Conservation (phyloP, 2,888 invertebrate species). For the Cephonodes hylas region DNA sequence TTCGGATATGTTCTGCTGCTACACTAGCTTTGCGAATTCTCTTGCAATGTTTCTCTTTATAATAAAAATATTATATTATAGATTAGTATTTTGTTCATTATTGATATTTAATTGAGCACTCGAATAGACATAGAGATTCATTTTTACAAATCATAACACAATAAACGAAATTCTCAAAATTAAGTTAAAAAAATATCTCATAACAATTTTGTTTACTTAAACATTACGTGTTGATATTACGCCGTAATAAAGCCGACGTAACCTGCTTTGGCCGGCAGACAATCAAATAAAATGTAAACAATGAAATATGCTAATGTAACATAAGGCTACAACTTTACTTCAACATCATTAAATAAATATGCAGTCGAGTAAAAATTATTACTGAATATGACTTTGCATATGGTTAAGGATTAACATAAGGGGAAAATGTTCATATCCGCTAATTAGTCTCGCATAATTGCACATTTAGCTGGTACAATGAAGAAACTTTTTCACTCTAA, state of each 20-base stretch:
- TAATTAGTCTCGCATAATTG: too few relatives aligned
- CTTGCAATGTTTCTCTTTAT: background rate
- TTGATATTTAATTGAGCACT: background rate
- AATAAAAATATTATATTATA: background rate
- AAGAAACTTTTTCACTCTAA: too few relatives aligned
- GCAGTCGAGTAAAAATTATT: background rate
- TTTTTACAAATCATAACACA: too few relatives aligned
- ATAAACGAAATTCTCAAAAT: too few relatives aligned
- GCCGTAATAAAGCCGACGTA: background rate
- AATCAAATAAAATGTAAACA: background rate
- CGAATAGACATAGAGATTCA: background rate
- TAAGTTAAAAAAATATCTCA: too few relatives aligned
- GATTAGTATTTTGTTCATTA: background rate
- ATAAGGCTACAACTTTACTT: background rate
- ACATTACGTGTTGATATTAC: background rate
- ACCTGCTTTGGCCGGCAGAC: too few relatives aligned
- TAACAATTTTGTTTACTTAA: background rate
- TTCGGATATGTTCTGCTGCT: background rate
- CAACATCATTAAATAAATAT: background rate
- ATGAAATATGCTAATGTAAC: background rate
- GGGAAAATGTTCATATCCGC: too few relatives aligned
- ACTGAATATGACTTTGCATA: background rate
- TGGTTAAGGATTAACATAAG: background rate
- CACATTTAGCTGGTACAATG: too few relatives aligned
- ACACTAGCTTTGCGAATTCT: background rate